A percentile compares a stretch with the other conserved stretches of the same genome.
Evolutionary conservation across 1,140 invertebrate genomes (phyloP).

Genomic region (Eumaeus atala): DNA sequence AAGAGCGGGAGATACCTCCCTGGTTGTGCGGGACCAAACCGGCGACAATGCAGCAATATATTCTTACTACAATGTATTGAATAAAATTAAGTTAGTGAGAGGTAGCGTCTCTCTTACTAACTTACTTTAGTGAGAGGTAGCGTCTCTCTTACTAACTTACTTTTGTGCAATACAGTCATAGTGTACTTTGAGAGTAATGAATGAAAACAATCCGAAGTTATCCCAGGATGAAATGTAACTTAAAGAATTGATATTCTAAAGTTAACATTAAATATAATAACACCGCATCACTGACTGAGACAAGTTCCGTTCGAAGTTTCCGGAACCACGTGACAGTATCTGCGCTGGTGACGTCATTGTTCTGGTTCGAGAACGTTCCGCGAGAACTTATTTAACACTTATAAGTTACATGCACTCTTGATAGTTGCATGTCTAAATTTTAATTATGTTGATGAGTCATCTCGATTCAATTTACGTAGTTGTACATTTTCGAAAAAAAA

Average conservation of each 20-base stretch:
- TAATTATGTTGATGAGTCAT: background rate
- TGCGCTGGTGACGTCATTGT: slow-evolving; percentile 36
- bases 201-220: background rate
- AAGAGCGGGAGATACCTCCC: too few relatives aligned
- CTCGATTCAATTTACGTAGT: background rate
- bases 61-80: too few relatives aligned
- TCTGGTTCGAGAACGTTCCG: slow-evolving; percentile 11
- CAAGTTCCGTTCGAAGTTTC: slow-evolving; percentile 22
- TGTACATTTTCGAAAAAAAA: background rate
- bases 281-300: background rate
- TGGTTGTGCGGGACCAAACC: too few relatives aligned
- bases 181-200: background rate
- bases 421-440: background rate
- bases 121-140: too few relatives aligned
- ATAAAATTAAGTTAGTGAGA: too few relatives aligned
- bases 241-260: background rate
- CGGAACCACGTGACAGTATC: slow-evolving; percentile 41
- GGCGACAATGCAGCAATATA: too few relatives aligned
- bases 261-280: background rate
- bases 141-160: too few relatives aligned
- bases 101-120: too few relatives aligned
- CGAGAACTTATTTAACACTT: background rate
- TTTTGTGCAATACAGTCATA: too few relatives aligned
- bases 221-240: background rate
- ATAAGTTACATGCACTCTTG: background rate